Conservation (phyloP, 2,888 invertebrate genomes). For the Mesorhabditis sp. region DNA sequence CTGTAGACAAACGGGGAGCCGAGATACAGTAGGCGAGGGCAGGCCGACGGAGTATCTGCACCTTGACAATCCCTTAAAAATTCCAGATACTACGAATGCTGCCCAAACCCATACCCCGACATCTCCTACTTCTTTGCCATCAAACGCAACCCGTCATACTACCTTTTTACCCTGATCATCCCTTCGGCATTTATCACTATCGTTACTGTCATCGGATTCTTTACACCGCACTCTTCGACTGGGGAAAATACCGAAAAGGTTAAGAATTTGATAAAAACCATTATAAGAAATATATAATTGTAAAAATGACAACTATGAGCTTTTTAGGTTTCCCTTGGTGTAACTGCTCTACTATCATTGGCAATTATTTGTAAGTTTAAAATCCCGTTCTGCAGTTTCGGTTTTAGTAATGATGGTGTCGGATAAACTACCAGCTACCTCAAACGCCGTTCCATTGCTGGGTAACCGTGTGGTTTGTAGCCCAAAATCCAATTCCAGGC, state of each 20-base stretch:
- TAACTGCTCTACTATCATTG: constrained; percentile 49
- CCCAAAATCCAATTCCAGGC: constrained; percentile 9
- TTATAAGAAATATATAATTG: neutral
- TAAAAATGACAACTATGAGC: neutral
- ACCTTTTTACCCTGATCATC: constrained; percentile 54
- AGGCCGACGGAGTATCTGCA: no score
- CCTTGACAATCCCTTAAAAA: neutral
- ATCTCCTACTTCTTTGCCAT: constrained; percentile 56
- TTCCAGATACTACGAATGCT: constrained; percentile 54
- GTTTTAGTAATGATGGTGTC: constrained; percentile 54
- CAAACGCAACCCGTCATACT: constrained; percentile 55
- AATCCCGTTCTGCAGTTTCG: neutral
- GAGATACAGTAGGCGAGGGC: no score
- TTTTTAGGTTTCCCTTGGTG: constrained; percentile 45
- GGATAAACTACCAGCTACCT: constrained; percentile 54
- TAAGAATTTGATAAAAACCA: constrained; percentile 8
- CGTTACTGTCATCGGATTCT: constrained; percentile 56
- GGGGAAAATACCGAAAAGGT: constrained; percentile 57
- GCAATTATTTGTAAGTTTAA: constrained; percentile 47
- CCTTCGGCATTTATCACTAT: constrained; percentile 56
- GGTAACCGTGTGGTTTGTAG: constrained; percentile 21
- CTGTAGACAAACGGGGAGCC: no score
- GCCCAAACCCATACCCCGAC: constrained; percentile 55
- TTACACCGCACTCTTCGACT: constrained; percentile 55
- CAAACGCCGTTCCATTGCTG: constrained; percentile 49